Conservation (phyloP, 2,113 vertebrate species). For the Tamias sibiricus region DNA sequence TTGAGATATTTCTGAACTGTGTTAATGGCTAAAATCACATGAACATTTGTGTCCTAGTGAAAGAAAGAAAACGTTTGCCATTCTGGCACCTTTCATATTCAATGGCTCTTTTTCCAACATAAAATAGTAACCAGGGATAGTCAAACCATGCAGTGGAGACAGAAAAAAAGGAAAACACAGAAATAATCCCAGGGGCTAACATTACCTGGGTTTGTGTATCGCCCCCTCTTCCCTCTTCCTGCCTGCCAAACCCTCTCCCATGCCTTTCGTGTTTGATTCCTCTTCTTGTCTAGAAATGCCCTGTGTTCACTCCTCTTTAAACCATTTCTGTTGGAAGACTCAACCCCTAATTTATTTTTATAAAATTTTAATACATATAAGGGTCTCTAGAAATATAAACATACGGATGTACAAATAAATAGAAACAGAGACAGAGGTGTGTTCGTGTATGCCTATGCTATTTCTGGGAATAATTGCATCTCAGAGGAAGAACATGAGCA, state of each 20-base stretch:
- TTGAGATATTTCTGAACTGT: slow-evolving; percentile 69
- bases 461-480: background rate
- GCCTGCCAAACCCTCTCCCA: too few relatives aligned
- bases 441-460: background rate
- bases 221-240: background rate
- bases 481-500: background rate
- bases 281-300: background rate
- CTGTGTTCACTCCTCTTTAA: background rate
- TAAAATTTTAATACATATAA: background rate
- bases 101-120: background rate
- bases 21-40: slow-evolving; percentile 76
- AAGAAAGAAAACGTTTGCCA: background rate
- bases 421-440: background rate
- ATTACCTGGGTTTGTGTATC: background rate
- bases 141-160: background rate
- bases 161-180: background rate
- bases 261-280: background rate
- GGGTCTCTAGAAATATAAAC: background rate
- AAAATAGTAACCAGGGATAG: background rate
- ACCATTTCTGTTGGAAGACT: background rate
- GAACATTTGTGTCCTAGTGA: slow-evolving; percentile 74
- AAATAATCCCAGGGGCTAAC: background rate
- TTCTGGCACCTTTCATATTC: background rate
- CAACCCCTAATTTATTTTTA: background rate
- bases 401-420: background rate